phyloP scores from a whole-genome alignment of 2,113 vertebrate genomes.

The Indri indri region DNA sequence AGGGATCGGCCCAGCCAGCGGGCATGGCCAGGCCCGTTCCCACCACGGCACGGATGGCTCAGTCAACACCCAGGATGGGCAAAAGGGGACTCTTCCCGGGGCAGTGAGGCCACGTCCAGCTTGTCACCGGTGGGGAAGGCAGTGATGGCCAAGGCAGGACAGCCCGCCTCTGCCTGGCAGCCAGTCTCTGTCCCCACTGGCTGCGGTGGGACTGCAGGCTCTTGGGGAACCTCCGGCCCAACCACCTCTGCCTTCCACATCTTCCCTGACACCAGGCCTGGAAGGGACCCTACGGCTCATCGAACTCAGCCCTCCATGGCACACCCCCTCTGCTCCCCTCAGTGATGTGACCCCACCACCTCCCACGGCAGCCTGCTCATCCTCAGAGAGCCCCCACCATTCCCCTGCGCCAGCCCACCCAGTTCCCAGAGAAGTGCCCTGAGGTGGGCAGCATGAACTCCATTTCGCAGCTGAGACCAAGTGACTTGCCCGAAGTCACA shows the following conservation, averaged over 20 bases:
- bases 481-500: background rate
- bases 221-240: background rate
- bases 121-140: too few species aligned
- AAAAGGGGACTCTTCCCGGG: background rate
- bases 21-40: background rate
- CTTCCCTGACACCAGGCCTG: background rate
- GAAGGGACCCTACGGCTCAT: background rate
- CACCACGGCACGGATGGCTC: background rate
- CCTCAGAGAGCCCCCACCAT: background rate
- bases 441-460: too few species aligned
- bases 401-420: accelerated
- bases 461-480: background rate
- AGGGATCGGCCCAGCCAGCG: too few species aligned
- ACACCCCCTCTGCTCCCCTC: background rate
- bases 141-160: background rate
- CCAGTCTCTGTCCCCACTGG: background rate
- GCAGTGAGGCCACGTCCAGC: background rate
- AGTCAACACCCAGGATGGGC: background rate
- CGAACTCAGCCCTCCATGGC: background rate
- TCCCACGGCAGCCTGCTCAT: background rate
- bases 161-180: background rate
- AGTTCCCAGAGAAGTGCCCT: background rate
- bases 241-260: background rate
- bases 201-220: background rate
- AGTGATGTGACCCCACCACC: background rate